phyloP scores from a whole-genome alignment of 2,888 invertebrate species.

The Agrochola lychnidis region DNA sequence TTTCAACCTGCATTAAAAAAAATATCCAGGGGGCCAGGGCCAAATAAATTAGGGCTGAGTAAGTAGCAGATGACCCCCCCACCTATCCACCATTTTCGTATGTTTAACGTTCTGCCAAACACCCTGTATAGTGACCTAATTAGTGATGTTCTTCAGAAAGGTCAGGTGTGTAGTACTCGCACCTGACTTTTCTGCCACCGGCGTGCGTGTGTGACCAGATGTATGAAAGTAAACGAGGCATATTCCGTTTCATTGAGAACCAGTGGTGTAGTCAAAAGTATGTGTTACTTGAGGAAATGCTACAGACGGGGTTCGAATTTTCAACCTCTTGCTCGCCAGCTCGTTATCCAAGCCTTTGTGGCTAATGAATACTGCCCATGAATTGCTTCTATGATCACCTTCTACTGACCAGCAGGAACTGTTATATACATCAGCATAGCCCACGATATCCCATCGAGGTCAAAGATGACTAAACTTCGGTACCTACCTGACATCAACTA shows the following conservation, averaged over 20 bases:
- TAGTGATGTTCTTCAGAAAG: too few species aligned
- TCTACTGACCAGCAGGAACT: background rate
- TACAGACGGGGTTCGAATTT: background rate
- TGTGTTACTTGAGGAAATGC: background rate
- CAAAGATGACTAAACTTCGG: background rate
- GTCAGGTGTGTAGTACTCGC: too few species aligned
- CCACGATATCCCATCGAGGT: background rate
- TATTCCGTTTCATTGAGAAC: background rate
- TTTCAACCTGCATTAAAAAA: too few species aligned
- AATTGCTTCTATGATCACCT: background rate
- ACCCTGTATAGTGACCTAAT: too few species aligned
- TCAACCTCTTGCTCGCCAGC: background rate
- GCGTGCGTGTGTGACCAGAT: too few species aligned
- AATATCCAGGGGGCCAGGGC: too few species aligned
- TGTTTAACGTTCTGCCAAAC: too few species aligned
- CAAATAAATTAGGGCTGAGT: too few species aligned
- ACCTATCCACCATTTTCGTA: too few species aligned
- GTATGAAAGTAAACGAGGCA: too few species aligned
- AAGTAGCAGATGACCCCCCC: too few species aligned
- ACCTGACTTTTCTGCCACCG: too few species aligned
- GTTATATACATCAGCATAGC: background rate
- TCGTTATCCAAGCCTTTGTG: background rate
- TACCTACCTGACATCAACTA: conserved; percentile 5
- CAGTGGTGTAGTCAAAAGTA: background rate
- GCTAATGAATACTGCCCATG: background rate